Evolutionary conservation across 2,113 vertebrate genomes (phyloP).

Genomic region (Cettia cetti): DNA sequence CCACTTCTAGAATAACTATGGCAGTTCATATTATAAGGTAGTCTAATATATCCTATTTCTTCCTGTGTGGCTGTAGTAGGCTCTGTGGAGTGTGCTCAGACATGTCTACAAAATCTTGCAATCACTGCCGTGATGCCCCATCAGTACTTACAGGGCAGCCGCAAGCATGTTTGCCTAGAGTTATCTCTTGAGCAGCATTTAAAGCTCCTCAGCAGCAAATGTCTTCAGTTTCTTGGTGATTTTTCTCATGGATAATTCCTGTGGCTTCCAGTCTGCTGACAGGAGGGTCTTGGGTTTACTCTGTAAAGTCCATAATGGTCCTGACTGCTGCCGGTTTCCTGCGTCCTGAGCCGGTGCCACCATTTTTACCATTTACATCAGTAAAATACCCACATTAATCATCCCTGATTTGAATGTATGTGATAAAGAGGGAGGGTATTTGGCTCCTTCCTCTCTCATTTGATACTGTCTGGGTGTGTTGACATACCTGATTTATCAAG

Average conservation of each 20-base stretch:
- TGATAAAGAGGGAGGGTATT: not conserved
- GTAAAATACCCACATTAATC: not conserved
- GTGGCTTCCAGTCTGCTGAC: not conserved
- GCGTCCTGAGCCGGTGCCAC: not conserved
- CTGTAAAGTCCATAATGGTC: not conserved
- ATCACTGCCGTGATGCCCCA: not conserved
- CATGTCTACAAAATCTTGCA: not conserved
- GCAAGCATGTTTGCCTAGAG: not conserved
- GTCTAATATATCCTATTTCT: not conserved
- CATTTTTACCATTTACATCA: not conserved
- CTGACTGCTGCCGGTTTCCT: not conserved
- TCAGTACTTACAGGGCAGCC: not conserved
- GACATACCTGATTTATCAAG: conserved; percentile 13
- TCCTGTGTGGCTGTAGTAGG: not conserved
- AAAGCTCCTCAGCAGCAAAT: not conserved
- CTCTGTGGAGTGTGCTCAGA: not conserved
- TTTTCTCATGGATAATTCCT: not conserved
- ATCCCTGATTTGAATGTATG: not conserved
- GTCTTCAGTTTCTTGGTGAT: not conserved
- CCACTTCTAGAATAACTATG: not conserved
- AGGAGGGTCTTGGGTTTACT: not conserved
- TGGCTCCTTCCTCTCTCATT: not conserved
- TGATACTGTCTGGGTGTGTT: not conserved
- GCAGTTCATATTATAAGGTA: not conserved
- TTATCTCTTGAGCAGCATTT: not conserved